Evolutionary conservation across 53 echinoderm and acorn worm species (phyloP), one percentile per base, ranked within the genome.

Genomic region (Patiria pectinifera): DNA sequence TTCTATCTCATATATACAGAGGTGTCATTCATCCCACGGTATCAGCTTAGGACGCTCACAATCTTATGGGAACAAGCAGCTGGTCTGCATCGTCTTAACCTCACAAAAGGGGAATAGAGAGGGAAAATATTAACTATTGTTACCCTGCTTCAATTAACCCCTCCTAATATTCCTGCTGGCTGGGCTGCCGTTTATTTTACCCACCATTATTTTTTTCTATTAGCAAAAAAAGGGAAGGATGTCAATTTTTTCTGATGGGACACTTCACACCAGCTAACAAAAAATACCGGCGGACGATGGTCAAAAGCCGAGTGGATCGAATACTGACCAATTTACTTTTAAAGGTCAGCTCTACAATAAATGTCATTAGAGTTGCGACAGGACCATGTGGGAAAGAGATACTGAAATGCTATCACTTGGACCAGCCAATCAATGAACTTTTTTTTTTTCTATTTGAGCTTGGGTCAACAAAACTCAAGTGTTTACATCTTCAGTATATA

Each of bases 261-360:
- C 26, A 75, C 87, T 24, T 53, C 23, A 19, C 44, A 46, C 13
- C 23, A 74, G 49, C 87, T 48, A 86, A 86, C 76, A 86, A 75
- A 86, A 76, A 72, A 4, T 53, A n/a, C 22, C 4, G 71, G 1
- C 11, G 2, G 2, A 21, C 66, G 70, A 69, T 69, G 71, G 58
- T 70, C 23, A 48, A 13, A 23, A 13, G 12, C 21, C 26, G 62
- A 9, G 43, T 48, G 58, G 61, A 87, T 87, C 87, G 60, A 87
- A 87, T 16, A 60, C 45, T 19, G 59, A 23, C 62, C 78, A 87
- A 87, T 87, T 78, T 87, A 87, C 58, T 35, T 44, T 79, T 11
- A 48, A 77, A 87, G 87, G 87, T 87, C 87, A 71, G 8, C 77
- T 78, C 5, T 60, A 78, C 76, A 87, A 87, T 77, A 61, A 87